Base-by-base conservation (phyloP, 1,140 invertebrate species). In the Sarcophaga peregrina region DNA sequence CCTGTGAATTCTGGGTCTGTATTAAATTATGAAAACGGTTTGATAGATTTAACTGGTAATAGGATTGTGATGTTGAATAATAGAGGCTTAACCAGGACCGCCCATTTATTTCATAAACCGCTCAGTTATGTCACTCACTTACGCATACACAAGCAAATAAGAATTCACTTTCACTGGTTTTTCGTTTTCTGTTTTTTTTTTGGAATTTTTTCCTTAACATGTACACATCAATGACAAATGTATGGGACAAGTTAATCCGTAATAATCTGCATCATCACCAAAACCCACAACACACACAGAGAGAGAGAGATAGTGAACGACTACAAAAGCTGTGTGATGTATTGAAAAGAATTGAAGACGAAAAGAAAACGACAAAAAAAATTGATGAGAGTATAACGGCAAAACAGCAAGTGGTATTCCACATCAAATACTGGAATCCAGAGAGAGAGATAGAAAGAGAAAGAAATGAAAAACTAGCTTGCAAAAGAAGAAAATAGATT, bases 21-120 rank as follows among this genome's bases (percentile, higher is more conserved):
- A 37, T 68, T 58, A 68, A 68, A 68, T 68, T 58, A 17, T 68
- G 48, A 20, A 78, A 52, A 78, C 50, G 75, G 46, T 78, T 78
- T 78, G 75, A 78, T 78, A 50, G 75, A 78, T 78, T 78, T 78
- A 50, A 20, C 20, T 78, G 48, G 47, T 78, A 78, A 78, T 78
- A 50, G 75, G 75, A 78, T 78, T 78, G 75, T 50, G 62, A 68
- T 68, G 62, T 68, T 20, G 62, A 25, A 68, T 68, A 68, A 68
- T 68, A 78, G 50, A 78, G 25, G 48, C 75, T 52, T 48, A 8
- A 78, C n/a, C 74, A 6, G n/a, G 15, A 50, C 47, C 48, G n/a
- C 4, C 47, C 75, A 17, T 50, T 9, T 47, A 9, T 78, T 9
- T 11, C 75, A 78, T 52, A 37, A 37, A 37, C 25, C 25, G 25